Base-by-base conservation (phyloP, 2,888 invertebrate species). In the Vesta saturnalis region DNA sequence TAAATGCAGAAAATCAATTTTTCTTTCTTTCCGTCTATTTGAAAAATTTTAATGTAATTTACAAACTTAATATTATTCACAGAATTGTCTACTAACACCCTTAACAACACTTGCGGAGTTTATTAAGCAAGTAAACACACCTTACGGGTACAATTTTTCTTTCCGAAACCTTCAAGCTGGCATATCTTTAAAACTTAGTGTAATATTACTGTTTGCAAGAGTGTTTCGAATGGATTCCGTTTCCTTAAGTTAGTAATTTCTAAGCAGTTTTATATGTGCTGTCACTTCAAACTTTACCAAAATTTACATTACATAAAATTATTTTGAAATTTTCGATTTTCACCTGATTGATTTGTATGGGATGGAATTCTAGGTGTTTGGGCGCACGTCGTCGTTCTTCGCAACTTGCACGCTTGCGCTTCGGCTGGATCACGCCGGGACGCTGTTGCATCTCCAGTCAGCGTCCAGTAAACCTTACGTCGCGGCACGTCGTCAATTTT, bases 381-480 rank as follows among this genome's bases (percentile, higher is more conserved):
- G 65, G 64, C 64, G 68, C 16, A 52, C 64, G 64, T 56, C 59
- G 67, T 60, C 64, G 64, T 68, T 67, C 67, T 67, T 67, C 59
- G 21, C 63, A 22, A 55, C 46, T 15, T 67, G 49, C 62, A 74
- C 76, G 76, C 76, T 59, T 74, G 76, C 76, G 76, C 75, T 64
- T 47, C 67, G 43, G 49, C 57, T 64, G 73, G 65, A 73, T 72
- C 76, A 75, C 73, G 76, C 74, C 73, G 73, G 78, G 81, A 81
- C 81, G 82, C 83, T 83, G 82, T 83, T 82, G 82, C 82, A 80
- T 82, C 82, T 80, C 77, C 78, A 80, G 80, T 81, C 56, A 71
- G 70, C 72, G 71, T 72, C 73, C 67, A 67, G 71, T 69, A 72
- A 70, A 69, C 66, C n/a, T 64, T 62, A 68, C 74, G 71, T 73